These are phyloP conservation scores for Platypus cylindrus DNA, from an alignment of 2,888 invertebrate genomes.

Conservation along the genomic window DNA sequence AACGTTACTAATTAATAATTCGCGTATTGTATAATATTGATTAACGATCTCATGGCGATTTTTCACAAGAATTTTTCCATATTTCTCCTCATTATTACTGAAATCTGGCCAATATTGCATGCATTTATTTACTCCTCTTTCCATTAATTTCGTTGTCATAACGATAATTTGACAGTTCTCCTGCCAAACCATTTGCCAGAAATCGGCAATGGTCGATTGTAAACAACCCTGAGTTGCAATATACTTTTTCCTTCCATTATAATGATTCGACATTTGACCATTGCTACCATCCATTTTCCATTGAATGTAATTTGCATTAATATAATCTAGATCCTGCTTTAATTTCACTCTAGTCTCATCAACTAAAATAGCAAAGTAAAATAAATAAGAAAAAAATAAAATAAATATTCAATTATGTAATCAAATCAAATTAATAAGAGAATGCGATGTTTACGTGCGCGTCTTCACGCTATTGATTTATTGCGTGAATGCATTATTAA, in stretches of 20 bases:
- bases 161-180: constrained; percentile 96
- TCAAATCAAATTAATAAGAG: too few relatives aligned
- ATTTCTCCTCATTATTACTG: constrained; percentile 57
- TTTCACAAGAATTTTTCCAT: constrained; percentile 65
- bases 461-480: background rate
- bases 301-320: constrained; percentile 93
- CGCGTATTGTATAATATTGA: constrained; percentile 80
- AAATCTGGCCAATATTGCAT: constrained; percentile 54
- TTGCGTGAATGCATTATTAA: too few relatives aligned
- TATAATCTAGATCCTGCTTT: constrained; percentile 65
- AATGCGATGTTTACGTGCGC: background rate
- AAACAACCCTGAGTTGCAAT: constrained; percentile 93
- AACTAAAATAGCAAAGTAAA: constrained; percentile 43
- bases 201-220: constrained; percentile 80
- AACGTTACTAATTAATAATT: constrained; percentile 48
- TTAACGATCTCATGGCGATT: constrained; percentile 72
- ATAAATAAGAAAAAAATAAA: too few relatives aligned
- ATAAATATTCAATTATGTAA: too few relatives aligned
- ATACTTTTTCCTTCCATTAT: constrained; percentile 55
- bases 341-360: constrained; percentile 95
- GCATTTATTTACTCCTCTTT: constrained; percentile 90
- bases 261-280: constrained; percentile 24
- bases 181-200: constrained; percentile 99
- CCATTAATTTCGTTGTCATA: constrained; percentile 98
- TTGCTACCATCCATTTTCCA: constrained; percentile 43